A percentile compares a stretch with the other conserved stretches of the same genome.
These are phyloP conservation scores for Luscinia megarhynchos DNA, from an alignment of 2,797 vertebrate genomes.

Conservation along the genomic window DNA sequence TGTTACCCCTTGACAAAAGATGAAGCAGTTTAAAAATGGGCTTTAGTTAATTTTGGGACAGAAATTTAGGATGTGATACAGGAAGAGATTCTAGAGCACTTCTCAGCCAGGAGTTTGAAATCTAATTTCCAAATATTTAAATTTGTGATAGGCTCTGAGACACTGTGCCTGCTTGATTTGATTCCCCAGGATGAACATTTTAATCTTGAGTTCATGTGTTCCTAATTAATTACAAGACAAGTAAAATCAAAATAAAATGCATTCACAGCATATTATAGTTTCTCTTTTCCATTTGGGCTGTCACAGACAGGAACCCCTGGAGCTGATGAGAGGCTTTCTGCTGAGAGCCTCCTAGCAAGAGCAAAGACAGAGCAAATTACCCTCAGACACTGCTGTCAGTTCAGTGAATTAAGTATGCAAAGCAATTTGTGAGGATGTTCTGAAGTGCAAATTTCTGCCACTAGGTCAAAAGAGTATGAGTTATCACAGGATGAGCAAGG, in stretches of 20 bases:
- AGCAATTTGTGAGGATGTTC: constrained; percentile 47
- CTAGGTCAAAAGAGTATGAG: constrained; percentile 36
- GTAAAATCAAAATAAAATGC: constrained; percentile 43
- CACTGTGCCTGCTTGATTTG: not conserved
- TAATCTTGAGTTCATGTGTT: not conserved
- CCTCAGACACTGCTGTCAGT: constrained; percentile 29
- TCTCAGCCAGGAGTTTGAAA: not conserved
- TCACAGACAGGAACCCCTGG: not conserved
- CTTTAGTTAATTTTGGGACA: not conserved
- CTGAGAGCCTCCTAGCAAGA: constrained; percentile 45
- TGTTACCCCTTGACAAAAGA: not conserved
- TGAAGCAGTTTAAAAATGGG: not conserved
- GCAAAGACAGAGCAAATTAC: constrained; percentile 51
- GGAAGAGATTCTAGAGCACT: not conserved
- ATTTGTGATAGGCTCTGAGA: not conserved
- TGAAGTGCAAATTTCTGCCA: constrained; percentile 43
- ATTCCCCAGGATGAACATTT: not conserved
- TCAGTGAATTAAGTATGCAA: constrained; percentile 54
- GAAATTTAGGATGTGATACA: not conserved
- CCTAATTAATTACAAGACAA: constrained; percentile 18
- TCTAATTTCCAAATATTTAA: not conserved
- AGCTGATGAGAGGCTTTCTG: constrained; percentile 40
- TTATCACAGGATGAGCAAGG: constrained; percentile 32
- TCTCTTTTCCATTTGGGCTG: constrained; percentile 29
- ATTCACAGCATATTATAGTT: not conserved